A percentile compares a stretch with the other conserved stretches of the same genome.
phyloP scores from a whole-genome alignment of 2,113 vertebrate species.

The Tragelaphus buxtoni region DNA sequence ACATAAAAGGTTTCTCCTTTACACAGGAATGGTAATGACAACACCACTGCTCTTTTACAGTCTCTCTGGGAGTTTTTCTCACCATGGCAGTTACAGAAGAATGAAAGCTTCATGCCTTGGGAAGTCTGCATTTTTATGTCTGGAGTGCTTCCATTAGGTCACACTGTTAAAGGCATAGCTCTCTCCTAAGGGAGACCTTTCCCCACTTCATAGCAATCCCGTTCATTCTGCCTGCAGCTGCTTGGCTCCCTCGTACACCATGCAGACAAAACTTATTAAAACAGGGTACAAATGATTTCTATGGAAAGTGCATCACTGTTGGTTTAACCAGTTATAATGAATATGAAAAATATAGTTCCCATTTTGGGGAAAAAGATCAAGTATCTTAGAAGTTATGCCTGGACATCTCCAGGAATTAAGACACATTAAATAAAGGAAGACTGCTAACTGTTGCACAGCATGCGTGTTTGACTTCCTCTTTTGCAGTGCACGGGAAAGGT shows the following conservation, averaged over 20 bases:
- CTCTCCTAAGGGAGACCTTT: neutral
- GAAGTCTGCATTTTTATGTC: constrained; percentile 23
- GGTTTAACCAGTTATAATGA: neutral
- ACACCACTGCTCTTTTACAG: neutral
- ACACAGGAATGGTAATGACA: neutral
- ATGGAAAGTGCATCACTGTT: neutral
- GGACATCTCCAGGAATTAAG: neutral
- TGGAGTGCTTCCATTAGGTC: constrained; percentile 21
- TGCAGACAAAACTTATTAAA: neutral
- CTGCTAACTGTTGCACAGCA: neutral
- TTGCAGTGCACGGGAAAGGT: neutral
- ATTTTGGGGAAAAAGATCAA: neutral
- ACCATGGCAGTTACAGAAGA: neutral
- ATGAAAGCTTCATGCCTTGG: neutral
- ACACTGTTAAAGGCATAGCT: constrained; percentile 15
- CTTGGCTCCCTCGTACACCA: neutral
- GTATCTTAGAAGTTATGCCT: neutral
- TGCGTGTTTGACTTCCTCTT: neutral
- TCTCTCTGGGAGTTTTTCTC: constrained; percentile 51
- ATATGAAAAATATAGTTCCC: neutral
- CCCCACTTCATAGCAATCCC: neutral
- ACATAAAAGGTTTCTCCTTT: neutral
- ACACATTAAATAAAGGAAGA: neutral
- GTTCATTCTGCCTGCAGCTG: neutral
- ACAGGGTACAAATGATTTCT: neutral